Percentiles rank a stretch among this genome's conserved stretches.
These are phyloP conservation scores for Asteroscopus sphinx DNA, from an alignment of 2,888 invertebrate species.

Conservation along the genomic window DNA sequence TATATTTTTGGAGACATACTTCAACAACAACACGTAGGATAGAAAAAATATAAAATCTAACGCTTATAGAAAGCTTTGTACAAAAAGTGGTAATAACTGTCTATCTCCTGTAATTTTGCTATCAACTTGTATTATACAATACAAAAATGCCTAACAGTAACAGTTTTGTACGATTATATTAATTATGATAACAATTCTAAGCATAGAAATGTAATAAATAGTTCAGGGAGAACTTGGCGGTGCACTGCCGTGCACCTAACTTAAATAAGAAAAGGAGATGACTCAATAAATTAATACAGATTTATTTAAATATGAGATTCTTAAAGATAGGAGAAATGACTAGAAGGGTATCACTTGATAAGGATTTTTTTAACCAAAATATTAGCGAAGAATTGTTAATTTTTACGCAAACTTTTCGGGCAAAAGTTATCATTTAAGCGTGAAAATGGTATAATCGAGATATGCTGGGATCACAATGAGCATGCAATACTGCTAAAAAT, in stretches of 20 bases:
- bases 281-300: slow-evolving; percentile 19
- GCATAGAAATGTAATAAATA: slow-evolving; percentile 1
- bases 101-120: background rate
- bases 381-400: slow-evolving; percentile 5
- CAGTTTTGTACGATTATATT: slow-evolving; percentile 7
- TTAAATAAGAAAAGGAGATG: slow-evolving; percentile 8
- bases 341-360: slow-evolving; percentile 58
- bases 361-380: slow-evolving; percentile 21
- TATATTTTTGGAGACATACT: slow-evolving; percentile 74
- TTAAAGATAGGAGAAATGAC: slow-evolving; percentile 57
- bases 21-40: slow-evolving; percentile 53
- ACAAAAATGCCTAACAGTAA: slow-evolving; percentile 18
- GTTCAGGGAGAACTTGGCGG: background rate
- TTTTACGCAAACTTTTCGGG: slow-evolving; percentile 19
- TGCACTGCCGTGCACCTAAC: slow-evolving; percentile 8
- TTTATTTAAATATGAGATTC: slow-evolving; percentile 17
- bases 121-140: background rate
- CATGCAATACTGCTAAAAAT: background rate
- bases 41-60: slow-evolving; percentile 53
- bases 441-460: slow-evolving; percentile 2
- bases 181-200: slow-evolving; percentile 2
- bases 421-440: slow-evolving; percentile 1
- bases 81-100: slow-evolving; percentile 9
- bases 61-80: slow-evolving; percentile 32
- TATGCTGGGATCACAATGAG: slow-evolving; percentile 18